phyloP scores from a whole-genome alignment of 2,888 invertebrate species.

The Clepsis dumicolana region DNA sequence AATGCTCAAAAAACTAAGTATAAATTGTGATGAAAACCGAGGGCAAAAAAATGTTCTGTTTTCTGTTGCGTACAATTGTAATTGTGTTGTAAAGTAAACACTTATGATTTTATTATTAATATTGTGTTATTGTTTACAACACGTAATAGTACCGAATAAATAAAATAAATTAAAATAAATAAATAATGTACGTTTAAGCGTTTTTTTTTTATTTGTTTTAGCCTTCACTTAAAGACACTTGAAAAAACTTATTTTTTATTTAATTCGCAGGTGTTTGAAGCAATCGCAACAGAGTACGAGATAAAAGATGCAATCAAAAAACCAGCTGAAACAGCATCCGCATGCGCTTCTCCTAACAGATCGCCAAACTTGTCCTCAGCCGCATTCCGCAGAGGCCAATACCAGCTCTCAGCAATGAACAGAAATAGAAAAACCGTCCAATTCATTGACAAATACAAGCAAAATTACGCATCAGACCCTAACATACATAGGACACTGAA shows the following conservation, averaged over 20 bases:
- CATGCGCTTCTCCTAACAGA: slow-evolving; percentile 66
- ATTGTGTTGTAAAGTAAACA: too few species aligned
- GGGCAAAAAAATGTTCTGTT: too few species aligned
- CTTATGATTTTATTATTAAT: too few species aligned
- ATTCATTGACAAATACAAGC: slow-evolving; percentile 64
- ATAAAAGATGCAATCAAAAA: slow-evolving; percentile 65
- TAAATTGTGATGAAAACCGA: too few species aligned
- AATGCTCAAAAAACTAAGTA: too few species aligned
- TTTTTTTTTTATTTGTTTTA: not conserved
- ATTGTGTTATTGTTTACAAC: too few species aligned
- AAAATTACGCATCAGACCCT: slow-evolving; percentile 70
- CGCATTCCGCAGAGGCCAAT: slow-evolving; percentile 65
- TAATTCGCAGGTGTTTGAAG: slow-evolving; percentile 75
- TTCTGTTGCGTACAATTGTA: too few species aligned
- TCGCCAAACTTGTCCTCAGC: slow-evolving; percentile 71
- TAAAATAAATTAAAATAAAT: too few species aligned
- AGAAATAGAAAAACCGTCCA: slow-evolving; percentile 64
- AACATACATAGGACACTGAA: slow-evolving; percentile 66
- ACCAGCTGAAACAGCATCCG: slow-evolving; percentile 61
- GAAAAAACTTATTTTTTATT: not conserved
- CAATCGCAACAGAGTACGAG: slow-evolving; percentile 79
- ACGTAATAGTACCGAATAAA: too few species aligned
- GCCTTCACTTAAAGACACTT: not conserved
- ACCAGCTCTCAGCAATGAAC: slow-evolving; percentile 74
- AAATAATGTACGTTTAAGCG: not conserved